Evolutionary conservation across 2,113 vertebrate species (phyloP), one percentile per base, ranked within the genome.

Genomic region (Merops nubicus): DNA sequence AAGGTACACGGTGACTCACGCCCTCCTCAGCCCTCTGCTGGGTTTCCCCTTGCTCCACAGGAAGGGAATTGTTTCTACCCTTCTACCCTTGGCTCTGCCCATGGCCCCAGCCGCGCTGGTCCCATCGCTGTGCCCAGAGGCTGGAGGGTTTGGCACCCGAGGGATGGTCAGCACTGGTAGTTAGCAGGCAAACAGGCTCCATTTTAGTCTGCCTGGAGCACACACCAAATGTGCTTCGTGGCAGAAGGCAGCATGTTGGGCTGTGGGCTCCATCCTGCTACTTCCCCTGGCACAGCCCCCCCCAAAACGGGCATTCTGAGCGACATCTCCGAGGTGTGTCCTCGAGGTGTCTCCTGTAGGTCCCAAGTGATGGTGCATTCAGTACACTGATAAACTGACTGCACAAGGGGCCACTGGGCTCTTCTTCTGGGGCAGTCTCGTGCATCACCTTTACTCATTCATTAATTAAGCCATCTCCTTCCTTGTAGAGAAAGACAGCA

Each of bases 1-100:
- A 70, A 93, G 88, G 95, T 90, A 64, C 64, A 93, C 0, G 4
- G 90, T 96, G 95, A 96, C 96, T 97, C 96, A 96, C 5, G 0
- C 60, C 48, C 74, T 95, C 13, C 0, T 92, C 92, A 94, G 88
- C 73, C 91, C 80, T 88, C 51, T 62, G 43, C 83, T 95, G 96
- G 88, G 83, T 91, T 97, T 97, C 85, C 91, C 88, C 92, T 94
- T 0, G 0, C 51, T 80, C 54, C 11, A 2, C 36, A 22, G 79
- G 85, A 85, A 88, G 48, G 51, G 31, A 74, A 33, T 28, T 21
- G 29, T 86, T 80, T 77, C 36, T 31, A 15, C n/a, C 53, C 28
- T 23, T 60, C 47, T 45, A 2, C 36, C 14, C 51, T 56, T 60
- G 76, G n/a, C 0, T 0, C 9, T 53, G 51, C 18, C 26, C 33